phyloP scores from a whole-genome alignment of 92 coral and sea anemone species.

The Pocillopora grandis region DNA sequence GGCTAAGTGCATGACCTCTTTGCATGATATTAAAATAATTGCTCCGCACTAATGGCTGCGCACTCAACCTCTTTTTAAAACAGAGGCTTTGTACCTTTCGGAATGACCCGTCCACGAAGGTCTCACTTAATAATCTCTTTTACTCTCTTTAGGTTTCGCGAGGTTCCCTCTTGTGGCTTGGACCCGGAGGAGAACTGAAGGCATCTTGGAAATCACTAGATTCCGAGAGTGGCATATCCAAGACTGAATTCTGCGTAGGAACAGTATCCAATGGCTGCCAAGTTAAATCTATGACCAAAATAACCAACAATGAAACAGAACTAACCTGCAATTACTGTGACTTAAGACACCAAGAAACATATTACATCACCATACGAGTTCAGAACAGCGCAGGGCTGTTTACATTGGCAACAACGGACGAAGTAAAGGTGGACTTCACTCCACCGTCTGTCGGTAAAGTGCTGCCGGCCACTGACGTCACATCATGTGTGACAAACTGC shows the following conservation, averaged over 20 bases:
- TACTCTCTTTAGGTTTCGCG: slow-evolving; percentile 52
- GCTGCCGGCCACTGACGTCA: slow-evolving; percentile 29
- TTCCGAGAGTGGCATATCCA: slow-evolving; percentile 67
- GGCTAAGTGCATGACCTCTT: too few species aligned
- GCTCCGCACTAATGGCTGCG: too few species aligned
- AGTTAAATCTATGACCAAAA: slow-evolving; percentile 62
- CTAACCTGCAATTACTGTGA: slow-evolving; percentile 76
- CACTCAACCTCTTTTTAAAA: too few species aligned
- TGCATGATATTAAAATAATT: too few species aligned
- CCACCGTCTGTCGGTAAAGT: slow-evolving; percentile 71
- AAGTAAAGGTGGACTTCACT: slow-evolving; percentile 68
- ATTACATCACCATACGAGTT: slow-evolving; percentile 78
- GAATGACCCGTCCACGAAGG: too few species aligned
- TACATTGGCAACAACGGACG: slow-evolving; percentile 55
- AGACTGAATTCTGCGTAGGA: slow-evolving; percentile 90
- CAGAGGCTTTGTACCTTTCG: too few species aligned
- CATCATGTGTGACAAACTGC: slow-evolving; percentile 71
- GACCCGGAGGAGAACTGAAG: slow-evolving; percentile 47
- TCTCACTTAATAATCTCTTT: not conserved
- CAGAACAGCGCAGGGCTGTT: slow-evolving; percentile 86
- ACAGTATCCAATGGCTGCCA: slow-evolving; percentile 76
- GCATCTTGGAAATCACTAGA: slow-evolving; percentile 85
- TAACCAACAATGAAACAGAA: slow-evolving; percentile 51
- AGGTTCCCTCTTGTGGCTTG: slow-evolving; percentile 57
- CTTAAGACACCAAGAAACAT: slow-evolving; percentile 60